These are phyloP conservation scores for Spodoptera frugiperda DNA, from an alignment of 1,140 invertebrate species.

Conservation along the genomic window DNA sequence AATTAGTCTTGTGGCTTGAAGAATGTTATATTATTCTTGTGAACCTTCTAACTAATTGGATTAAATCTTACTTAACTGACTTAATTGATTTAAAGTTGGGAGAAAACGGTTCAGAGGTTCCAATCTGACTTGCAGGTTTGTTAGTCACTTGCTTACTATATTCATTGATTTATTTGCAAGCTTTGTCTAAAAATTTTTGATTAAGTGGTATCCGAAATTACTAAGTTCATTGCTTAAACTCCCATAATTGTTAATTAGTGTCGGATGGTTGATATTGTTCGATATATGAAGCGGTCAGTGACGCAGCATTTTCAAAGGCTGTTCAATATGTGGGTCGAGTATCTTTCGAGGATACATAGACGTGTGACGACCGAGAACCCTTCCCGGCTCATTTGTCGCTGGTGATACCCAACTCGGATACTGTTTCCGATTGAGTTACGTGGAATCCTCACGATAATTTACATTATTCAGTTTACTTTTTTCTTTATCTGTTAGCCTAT, in stretches of 20 bases:
- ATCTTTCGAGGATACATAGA: slow-evolving; percentile 51
- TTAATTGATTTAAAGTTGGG: no score
- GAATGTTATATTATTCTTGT: no score
- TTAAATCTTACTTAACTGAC: no score
- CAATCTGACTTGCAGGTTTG: no score
- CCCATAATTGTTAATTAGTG: slow-evolving; percentile 15
- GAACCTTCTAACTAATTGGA: no score
- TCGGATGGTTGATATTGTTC: slow-evolving; percentile 10
- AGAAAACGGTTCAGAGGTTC: no score
- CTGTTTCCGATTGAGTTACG: slow-evolving; percentile 46
- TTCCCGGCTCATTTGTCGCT: slow-evolving; percentile 55
- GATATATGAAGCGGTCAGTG: slow-evolving; percentile 23
- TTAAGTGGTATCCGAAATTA: no score
- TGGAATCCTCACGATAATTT: slow-evolving; percentile 21
- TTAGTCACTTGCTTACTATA: neutral
- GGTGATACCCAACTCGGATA: slow-evolving; percentile 48
- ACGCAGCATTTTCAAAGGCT: slow-evolving; percentile 47
- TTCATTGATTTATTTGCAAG: no score
- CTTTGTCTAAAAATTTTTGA: no score
- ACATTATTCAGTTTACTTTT: slow-evolving; percentile 24
- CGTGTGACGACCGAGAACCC: slow-evolving; percentile 30
- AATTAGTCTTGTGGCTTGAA: no score
- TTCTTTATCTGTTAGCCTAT: slow-evolving; percentile 11
- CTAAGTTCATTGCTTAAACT: slow-evolving; percentile 9
- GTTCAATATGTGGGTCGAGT: slow-evolving; percentile 54